These are phyloP conservation scores for Tribolium madens DNA, from an alignment of 1,140 invertebrate species.

Conservation along the genomic window DNA sequence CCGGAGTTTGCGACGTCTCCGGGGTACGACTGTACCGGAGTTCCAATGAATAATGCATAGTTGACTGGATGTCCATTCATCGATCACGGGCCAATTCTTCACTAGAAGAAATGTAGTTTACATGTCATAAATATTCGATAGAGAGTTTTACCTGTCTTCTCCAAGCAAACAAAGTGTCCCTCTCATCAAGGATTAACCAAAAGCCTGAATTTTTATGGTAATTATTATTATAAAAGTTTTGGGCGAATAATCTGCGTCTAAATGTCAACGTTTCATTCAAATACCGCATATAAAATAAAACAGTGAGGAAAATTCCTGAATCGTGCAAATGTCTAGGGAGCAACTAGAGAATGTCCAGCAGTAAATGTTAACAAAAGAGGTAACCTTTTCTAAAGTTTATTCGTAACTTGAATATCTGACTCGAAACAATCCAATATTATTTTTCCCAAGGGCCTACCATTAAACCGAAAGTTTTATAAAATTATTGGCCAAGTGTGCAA, in stretches of 20 bases:
- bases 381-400: conserved; percentile 54
- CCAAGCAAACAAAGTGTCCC: conserved; percentile 14
- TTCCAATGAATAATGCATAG: conserved; percentile 55
- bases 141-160: conserved; percentile 23
- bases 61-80: conserved; percentile 52
- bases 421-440: conserved; percentile 48
- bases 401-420: conserved; percentile 42
- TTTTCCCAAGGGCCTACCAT: conserved; percentile 40
- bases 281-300: conserved; percentile 49
- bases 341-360: conserved; percentile 51
- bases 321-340: conserved; percentile 48
- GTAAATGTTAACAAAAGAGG: conserved; percentile 54
- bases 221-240: conserved; percentile 21
- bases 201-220: conserved; percentile 25
- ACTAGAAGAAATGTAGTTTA: conserved; percentile 51
- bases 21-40: conserved; percentile 45
- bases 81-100: conserved; percentile 53
- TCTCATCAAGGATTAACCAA: conserved; percentile 20
- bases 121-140: conserved; percentile 57
- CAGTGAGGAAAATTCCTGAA: conserved; percentile 40
- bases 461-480: conserved; percentile 49
- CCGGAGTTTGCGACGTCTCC: conserved; percentile 18
- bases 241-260: conserved; percentile 18
- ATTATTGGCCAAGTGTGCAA: conserved; percentile 48
- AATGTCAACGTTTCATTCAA: conserved; percentile 50